phyloP scores from a whole-genome alignment of 64 coral and sea anemone genomes.

The Stichodactyla mertensii region DNA sequence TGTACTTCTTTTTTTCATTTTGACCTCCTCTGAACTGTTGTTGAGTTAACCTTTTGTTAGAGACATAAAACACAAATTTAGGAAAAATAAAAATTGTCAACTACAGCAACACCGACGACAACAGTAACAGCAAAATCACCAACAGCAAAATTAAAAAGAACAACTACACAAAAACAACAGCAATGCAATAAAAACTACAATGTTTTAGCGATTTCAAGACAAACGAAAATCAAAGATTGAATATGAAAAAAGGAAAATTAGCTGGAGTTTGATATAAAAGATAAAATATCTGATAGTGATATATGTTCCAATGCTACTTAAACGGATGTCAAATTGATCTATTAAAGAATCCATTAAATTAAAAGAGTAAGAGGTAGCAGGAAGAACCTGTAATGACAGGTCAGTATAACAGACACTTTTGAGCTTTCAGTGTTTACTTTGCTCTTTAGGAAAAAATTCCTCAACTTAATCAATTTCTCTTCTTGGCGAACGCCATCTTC shows the following conservation, averaged over 20 bases:
- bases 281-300: not conserved
- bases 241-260: not conserved
- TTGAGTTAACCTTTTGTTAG: not conserved
- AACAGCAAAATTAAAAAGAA: too few species aligned
- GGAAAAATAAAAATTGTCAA: not conserved
- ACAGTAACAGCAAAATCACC: too few species aligned
- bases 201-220: too few species aligned
- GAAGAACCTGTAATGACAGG: not conserved
- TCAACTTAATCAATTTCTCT: not conserved
- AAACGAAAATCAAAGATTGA: too few species aligned
- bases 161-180: too few species aligned
- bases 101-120: not conserved
- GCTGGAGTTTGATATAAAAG: not conserved
- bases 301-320: too few species aligned
- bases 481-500: not conserved
- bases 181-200: too few species aligned
- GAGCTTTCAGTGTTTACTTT: not conserved
- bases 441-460: not conserved
- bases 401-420: conserved; percentile 1
- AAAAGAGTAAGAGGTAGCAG: not conserved
- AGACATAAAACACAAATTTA: not conserved
- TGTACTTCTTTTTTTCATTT: not conserved
- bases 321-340: too few species aligned
- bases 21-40: not conserved
- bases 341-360: too few species aligned